Conservation (phyloP, 92 coral and sea anemone species). For the Parazoanthus atlanticus region DNA sequence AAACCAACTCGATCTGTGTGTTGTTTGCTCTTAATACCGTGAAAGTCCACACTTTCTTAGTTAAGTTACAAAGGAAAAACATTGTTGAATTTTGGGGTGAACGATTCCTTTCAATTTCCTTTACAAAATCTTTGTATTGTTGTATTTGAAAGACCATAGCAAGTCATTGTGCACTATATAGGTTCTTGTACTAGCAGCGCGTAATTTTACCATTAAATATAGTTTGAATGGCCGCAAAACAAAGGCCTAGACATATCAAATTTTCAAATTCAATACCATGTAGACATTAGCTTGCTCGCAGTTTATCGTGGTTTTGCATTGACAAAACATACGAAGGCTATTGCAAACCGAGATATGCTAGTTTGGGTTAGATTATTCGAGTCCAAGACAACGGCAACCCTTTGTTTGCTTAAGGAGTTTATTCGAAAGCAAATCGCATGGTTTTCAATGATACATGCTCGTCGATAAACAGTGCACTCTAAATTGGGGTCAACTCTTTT, state of each 20-base stretch:
- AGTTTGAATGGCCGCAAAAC: slow-evolving; percentile 67
- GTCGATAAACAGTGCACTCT: slow-evolving; percentile 26
- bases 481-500: slow-evolving; percentile 65
- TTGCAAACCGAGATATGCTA: slow-evolving; percentile 2
- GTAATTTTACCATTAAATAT: slow-evolving; percentile 80
- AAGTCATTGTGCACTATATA: slow-evolving; percentile 72
- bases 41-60: slow-evolving; percentile 41
- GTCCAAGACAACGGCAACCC: slow-evolving; percentile 33
- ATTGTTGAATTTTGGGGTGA: slow-evolving; percentile 76
- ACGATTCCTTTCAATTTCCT: slow-evolving; percentile 82
- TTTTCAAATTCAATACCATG: slow-evolving; percentile 60
- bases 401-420: slow-evolving; percentile 35
- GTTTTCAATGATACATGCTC: slow-evolving; percentile 26
- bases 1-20: slow-evolving; percentile 1
- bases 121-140: slow-evolving; percentile 78
- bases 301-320: slow-evolving; percentile 57
- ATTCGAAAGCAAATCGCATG: slow-evolving; percentile 43
- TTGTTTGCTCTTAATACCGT: slow-evolving; percentile 40
- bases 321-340: slow-evolving; percentile 20
- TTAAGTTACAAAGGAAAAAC: slow-evolving; percentile 64
- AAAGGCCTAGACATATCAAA: slow-evolving; percentile 91
- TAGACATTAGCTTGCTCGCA: slow-evolving; percentile 69
- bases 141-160: slow-evolving; percentile 74
- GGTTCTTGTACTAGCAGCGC: slow-evolving; percentile 78
- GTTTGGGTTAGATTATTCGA: slow-evolving; percentile 6